Percentiles rank a stretch among this genome's conserved stretches.
These are phyloP conservation scores for Eupithecia centaureata DNA, from an alignment of 2,888 invertebrate genomes.

Conservation along the genomic window DNA sequence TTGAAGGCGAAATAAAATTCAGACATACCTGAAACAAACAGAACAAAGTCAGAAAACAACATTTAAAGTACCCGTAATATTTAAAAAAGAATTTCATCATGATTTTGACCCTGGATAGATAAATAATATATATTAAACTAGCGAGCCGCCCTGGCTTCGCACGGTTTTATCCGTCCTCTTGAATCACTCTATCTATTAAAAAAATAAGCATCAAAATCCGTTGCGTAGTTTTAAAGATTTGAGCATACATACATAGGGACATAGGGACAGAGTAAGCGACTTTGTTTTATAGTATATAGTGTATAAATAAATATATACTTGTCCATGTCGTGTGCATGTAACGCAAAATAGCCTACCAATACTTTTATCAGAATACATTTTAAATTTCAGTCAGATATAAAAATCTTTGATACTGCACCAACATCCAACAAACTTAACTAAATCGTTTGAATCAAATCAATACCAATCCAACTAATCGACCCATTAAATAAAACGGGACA, in stretches of 20 bases:
- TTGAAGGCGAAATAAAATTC: background rate
- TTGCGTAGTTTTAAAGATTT: too few relatives aligned
- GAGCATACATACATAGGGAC: too few relatives aligned
- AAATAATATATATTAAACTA: too few relatives aligned
- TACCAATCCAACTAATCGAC: constrained; percentile 22
- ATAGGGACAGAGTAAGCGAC: too few relatives aligned
- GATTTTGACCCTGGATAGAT: background rate
- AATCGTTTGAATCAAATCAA: constrained; percentile 15
- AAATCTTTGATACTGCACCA: constrained; percentile 11
- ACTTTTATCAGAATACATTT: background rate
- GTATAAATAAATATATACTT: too few relatives aligned
- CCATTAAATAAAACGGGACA: constrained; percentile 15
- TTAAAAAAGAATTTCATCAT: background rate
- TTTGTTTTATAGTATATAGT: too few relatives aligned
- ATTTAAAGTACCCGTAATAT: background rate
- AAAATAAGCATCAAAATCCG: too few relatives aligned
- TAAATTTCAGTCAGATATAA: background rate
- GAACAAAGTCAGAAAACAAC: constrained; percentile 3
- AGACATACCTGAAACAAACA: constrained; percentile 9
- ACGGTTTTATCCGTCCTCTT: too few relatives aligned
- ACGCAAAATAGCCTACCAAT: background rate
- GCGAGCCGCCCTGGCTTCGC: too few relatives aligned
- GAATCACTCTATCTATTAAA: too few relatives aligned
- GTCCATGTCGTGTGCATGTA: too few relatives aligned
- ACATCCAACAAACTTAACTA: constrained; percentile 20